Evolutionary conservation across 1,140 invertebrate genomes (phyloP), one percentile per base, ranked within the genome.

Genomic region (Trachymyrmex cornetzi): DNA sequence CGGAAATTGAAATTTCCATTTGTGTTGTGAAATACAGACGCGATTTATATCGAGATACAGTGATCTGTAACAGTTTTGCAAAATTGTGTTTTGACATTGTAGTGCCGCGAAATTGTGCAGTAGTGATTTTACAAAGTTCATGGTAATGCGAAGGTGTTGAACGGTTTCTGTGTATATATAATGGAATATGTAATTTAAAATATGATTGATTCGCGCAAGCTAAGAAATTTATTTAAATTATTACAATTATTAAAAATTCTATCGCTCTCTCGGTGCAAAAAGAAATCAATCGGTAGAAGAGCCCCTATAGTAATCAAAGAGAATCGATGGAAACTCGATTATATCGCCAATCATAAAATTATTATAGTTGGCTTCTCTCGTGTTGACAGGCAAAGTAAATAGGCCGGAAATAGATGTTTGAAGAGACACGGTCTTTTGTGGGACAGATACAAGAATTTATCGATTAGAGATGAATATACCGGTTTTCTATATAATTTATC

Each of bases 331-430:
- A 61, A 74, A 82, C 19, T 3, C 38, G 24, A 55, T 82, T 74
- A 74, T 24, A 74, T 24, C 38, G 69, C 24, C 80, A 61, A 61
- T 84, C 55, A 61, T 22, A 34, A 82, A 72, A 74, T 30, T 61
- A 61, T 24, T 22, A 14, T 24, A 27, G 34, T n/a, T 53, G n/a
- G 24, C 27, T 50, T 61, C 69, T 63, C 69, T 50, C 69, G 80
- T 44, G 38, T 61, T 74, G 72, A 19, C 77, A 44, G n/a, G 48
- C 48, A 82, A 34, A 74, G 55, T 74, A 74, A 82, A 82, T 79
- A 48, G 44, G 7, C 48, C 19, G 66, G 38, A 72, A 55, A 38
- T 66, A 30, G 16, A 82, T 22, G 50, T 59, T 9, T 27, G 48
- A 64, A 50, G 72, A 77, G 24, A 27, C 14, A 11, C 19, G 7